Conservation (phyloP, 2,888 invertebrate genomes). For the Nemurella pictetii region DNA sequence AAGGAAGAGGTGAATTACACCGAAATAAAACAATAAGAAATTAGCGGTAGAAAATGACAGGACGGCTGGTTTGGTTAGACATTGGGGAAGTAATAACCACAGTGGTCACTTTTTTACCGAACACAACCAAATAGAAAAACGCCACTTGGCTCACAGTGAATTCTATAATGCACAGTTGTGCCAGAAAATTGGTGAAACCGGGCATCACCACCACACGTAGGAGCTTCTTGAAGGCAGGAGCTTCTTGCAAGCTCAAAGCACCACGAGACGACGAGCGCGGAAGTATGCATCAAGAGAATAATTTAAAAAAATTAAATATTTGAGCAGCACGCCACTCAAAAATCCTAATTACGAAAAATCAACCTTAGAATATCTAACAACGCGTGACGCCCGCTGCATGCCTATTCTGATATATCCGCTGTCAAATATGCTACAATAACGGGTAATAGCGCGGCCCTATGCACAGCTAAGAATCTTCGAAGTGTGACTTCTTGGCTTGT, state of each 20-base stretch:
- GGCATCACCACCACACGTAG: not conserved
- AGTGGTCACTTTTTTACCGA: not conserved
- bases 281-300: not conserved
- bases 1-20: not conserved
- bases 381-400: not conserved
- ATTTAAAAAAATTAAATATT: not conserved
- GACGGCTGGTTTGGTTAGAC: not conserved
- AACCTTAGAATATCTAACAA: not conserved
- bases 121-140: not conserved
- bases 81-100: not conserved
- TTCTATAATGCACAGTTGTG: no score
- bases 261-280: not conserved
- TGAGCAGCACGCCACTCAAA: not conserved
- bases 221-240: not conserved
- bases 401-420: not conserved
- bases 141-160: not conserved
- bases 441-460: no score
- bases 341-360: not conserved
- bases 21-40: not conserved
- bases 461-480: not conserved
- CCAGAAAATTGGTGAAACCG: not conserved
- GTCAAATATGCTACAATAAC: not conserved
- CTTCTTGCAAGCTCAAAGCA: not conserved
- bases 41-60: not conserved
- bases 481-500: not conserved